phyloP scores from a whole-genome alignment of 1,140 invertebrate genomes.

The Hyphantria cunea region DNA sequence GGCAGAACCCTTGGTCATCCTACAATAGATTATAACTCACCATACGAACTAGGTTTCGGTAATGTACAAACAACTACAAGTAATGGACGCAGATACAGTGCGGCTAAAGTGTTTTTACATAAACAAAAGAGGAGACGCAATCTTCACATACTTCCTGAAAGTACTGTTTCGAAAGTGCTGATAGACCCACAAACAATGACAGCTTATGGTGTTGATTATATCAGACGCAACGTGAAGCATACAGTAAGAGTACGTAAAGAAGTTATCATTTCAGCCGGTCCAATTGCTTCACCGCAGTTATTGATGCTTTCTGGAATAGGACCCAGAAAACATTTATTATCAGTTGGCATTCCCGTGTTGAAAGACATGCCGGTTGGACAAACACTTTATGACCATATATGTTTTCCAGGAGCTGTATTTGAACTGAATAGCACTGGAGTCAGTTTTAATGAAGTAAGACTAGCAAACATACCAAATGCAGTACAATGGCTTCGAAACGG shows the following conservation, averaged over 20 bases:
- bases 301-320: slow-evolving; percentile 87
- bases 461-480: slow-evolving; percentile 35
- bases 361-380: slow-evolving; percentile 83
- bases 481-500: slow-evolving; percentile 74
- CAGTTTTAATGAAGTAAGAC: slow-evolving; percentile 58
- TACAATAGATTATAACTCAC: slow-evolving; percentile 80
- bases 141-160: slow-evolving; percentile 84
- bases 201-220: slow-evolving; percentile 86
- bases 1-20: slow-evolving; percentile 81
- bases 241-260: slow-evolving; percentile 80
- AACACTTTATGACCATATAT: slow-evolving; percentile 83
- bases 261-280: slow-evolving; percentile 84
- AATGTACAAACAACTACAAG: slow-evolving; percentile 85
- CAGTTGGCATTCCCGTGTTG: slow-evolving; percentile 77
- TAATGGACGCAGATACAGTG: slow-evolving; percentile 79
- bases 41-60: slow-evolving; percentile 80
- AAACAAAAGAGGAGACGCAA: slow-evolving; percentile 84
- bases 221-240: slow-evolving; percentile 62
- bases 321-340: slow-evolving; percentile 80
- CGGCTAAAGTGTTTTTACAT: slow-evolving; percentile 83
- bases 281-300: slow-evolving; percentile 84
- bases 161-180: slow-evolving; percentile 84
- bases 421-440: slow-evolving; percentile 79
- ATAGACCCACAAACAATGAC: slow-evolving; percentile 83
- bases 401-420: slow-evolving; percentile 85